These are phyloP conservation scores for Byasa hedistus DNA, from an alignment of 2,888 invertebrate genomes.

Conservation along the genomic window DNA sequence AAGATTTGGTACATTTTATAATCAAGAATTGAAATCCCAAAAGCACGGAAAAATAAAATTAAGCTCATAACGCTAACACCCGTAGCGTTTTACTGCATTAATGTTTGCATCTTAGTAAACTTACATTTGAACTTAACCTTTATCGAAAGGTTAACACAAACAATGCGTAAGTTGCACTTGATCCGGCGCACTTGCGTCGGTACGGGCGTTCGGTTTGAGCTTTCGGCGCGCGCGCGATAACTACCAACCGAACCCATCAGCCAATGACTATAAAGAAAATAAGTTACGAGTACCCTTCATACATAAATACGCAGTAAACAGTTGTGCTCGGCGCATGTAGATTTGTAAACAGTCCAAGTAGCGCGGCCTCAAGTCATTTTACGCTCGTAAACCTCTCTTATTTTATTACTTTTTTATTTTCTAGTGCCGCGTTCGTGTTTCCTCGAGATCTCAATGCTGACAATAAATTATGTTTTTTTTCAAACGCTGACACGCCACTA, in stretches of 20 bases:
- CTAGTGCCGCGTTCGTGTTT: constrained; percentile 74
- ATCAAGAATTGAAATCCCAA: background rate
- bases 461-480: constrained; percentile 79
- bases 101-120: background rate
- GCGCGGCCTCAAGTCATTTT: constrained; percentile 72
- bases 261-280: constrained; percentile 70
- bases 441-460: constrained; percentile 75
- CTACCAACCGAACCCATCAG: constrained; percentile 68
- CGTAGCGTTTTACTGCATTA: background rate
- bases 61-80: background rate
- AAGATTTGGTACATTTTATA: background rate
- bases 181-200: constrained; percentile 46
- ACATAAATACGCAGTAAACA: constrained; percentile 44
- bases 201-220: constrained; percentile 63
- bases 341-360: constrained; percentile 64
- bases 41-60: background rate
- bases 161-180: constrained; percentile 70
- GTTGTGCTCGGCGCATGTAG: constrained; percentile 50
- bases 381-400: constrained; percentile 77
- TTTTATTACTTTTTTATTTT: constrained; percentile 79
- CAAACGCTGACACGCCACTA: constrained; percentile 78
- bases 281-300: constrained; percentile 65
- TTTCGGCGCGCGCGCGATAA: constrained; percentile 73
- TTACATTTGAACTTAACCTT: constrained; percentile 32
- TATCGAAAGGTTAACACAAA: constrained; percentile 59